Conservation (phyloP, 2,888 invertebrate species). For the Suillia variegata region DNA sequence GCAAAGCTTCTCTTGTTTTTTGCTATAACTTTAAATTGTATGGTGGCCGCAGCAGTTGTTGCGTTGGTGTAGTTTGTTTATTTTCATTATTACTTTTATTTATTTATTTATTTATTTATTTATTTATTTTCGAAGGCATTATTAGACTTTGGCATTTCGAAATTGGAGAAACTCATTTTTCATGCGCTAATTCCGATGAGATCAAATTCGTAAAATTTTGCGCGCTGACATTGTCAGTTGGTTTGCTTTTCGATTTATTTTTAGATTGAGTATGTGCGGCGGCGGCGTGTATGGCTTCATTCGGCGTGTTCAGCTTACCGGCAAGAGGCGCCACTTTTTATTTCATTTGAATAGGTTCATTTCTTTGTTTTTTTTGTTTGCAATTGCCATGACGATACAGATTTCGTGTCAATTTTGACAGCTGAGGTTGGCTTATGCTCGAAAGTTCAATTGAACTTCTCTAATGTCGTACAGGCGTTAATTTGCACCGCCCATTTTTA, state of each 20-base stretch:
- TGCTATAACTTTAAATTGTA: neutral
- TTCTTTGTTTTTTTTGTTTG: no score
- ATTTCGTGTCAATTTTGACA: no score
- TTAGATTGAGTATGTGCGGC: no score
- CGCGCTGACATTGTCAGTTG: neutral
- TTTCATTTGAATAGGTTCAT: no score
- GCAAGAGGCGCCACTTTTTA: no score
- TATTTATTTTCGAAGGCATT: neutral
- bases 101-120: neutral
- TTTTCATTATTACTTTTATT: neutral
- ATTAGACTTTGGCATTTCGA: neutral
- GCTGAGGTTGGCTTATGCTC: no score
- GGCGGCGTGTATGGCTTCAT: no score
- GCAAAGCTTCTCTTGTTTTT: neutral
- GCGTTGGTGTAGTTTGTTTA: neutral
- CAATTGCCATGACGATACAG: no score
- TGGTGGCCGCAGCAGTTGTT: neutral
- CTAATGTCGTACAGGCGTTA: no score
- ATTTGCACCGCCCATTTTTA: neutral
- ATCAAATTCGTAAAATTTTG: neutral
- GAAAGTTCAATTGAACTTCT: no score
- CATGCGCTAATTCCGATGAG: neutral
- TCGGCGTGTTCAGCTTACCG: no score
- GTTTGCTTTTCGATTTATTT: neutral
- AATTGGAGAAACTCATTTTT: constrained; percentile 5